Evolutionary conservation across 1,140 invertebrate genomes (phyloP).

Genomic region (Leptinotarsa undecemlineata): DNA sequence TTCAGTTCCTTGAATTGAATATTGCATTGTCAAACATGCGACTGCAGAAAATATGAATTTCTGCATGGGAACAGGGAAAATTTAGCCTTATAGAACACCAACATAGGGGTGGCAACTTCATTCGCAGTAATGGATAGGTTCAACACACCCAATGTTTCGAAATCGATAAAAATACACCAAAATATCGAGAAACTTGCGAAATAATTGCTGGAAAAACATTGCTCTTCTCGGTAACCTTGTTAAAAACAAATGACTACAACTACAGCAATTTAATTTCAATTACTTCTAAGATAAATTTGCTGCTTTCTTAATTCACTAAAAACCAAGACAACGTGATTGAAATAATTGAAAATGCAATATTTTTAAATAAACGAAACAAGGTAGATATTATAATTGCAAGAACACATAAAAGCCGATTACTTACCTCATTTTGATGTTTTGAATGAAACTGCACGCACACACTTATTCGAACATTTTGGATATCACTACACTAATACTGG

Average conservation of each 20-base stretch:
- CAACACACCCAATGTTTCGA: conserved; percentile 44
- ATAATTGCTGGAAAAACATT: conserved; percentile 29
- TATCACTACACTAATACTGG: conserved; percentile 37
- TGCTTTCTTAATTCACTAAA: neutral
- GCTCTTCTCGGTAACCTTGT: conserved; percentile 12
- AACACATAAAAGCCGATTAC: conserved; percentile 33
- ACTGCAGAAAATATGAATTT: conserved; percentile 30
- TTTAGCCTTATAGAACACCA: conserved; percentile 27
- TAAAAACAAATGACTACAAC: conserved; percentile 27
- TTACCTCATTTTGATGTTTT: conserved; percentile 44
- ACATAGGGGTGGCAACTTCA: conserved; percentile 33
- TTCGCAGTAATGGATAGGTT: conserved; percentile 40
- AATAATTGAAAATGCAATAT: too few relatives aligned
- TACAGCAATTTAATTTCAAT: conserved; percentile 22
- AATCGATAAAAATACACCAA: conserved; percentile 46
- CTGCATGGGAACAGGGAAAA: conserved; percentile 22
- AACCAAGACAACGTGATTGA: too few relatives aligned
- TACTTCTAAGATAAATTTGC: neutral
- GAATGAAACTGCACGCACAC: conserved; percentile 38
- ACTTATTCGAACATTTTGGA: conserved; percentile 31
- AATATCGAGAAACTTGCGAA: conserved; percentile 22
- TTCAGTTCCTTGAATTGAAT: neutral
- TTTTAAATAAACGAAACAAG: too few relatives aligned
- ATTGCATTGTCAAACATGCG: conserved; percentile 20
- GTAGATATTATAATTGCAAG: neutral